phyloP scores from a whole-genome alignment of 2,113 vertebrate species.

The Centropus bengalensis region DNA sequence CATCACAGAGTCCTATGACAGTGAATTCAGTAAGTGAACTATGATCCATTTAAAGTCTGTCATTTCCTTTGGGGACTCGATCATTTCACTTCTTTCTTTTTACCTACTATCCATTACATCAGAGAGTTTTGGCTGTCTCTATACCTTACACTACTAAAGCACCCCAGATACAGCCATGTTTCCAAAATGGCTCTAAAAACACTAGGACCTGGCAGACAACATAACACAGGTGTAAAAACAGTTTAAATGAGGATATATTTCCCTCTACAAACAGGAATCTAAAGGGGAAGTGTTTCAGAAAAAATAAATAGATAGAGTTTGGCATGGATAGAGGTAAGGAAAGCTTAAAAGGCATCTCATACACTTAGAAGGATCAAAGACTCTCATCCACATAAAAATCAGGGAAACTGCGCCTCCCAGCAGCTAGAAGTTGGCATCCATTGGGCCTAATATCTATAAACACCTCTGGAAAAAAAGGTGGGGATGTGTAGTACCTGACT shows the following conservation, averaged over 20 bases:
- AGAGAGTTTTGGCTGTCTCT: neutral
- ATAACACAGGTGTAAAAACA: neutral
- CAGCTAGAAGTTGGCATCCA: neutral
- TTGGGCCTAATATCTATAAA: neutral
- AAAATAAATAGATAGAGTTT: neutral
- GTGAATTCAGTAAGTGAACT: neutral
- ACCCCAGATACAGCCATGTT: neutral
- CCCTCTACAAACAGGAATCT: neutral
- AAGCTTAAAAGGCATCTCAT: fast-evolving
- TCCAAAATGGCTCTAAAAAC: neutral
- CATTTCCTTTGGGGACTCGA: neutral
- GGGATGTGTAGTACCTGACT: neutral
- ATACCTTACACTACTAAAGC: neutral
- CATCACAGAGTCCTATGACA: neutral
- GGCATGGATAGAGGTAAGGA: neutral
- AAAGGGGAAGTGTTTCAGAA: neutral
- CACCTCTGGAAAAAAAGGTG: neutral
- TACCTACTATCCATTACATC: neutral
- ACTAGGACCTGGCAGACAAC: neutral
- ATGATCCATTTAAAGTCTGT: neutral
- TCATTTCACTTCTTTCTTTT: neutral
- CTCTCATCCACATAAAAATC: neutral
- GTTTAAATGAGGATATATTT: neutral
- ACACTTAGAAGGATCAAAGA: too few relatives aligned
- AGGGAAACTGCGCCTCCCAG: neutral